Base-by-base conservation (phyloP, 1,140 invertebrate species). In the Drosophila sucinea region DNA sequence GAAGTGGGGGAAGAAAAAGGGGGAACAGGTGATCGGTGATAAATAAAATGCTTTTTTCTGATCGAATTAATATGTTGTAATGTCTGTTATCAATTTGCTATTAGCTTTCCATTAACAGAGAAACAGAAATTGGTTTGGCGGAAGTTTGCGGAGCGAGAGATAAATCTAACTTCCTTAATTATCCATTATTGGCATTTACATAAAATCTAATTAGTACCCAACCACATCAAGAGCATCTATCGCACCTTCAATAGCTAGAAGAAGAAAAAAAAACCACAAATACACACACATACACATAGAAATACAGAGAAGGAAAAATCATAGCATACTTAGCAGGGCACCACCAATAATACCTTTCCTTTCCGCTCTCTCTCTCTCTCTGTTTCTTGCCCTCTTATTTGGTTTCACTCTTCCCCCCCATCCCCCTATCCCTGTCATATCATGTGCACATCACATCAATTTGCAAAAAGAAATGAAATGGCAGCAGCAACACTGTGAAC, bases 381-480 rank as follows among this genome's bases (percentile, higher is more conserved):
- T 33, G 2, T 17, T 29, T 32, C 29, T 47, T 5, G 35, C 3
- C 41, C 5, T 17, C 23, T 23, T 23, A 17, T 60, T 23, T 33
- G 29, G 4, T n/a, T 33, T 17, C 30, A 10, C 8, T 35, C 5
- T 2, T n/a, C 35, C 17, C 27, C 25, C 38, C 11, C 10, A 5
- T 29, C 1, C 23, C 32, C 38, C 10, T 33, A 17, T 17, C 11
- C 61, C 41, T 77, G 72, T 76, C 77, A 79, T 77, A 77, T 79
- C 77, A 79, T 79, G 77, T 79, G 70, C 77, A 73, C 77, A 77
- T 77, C 77, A 73, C 74, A 79, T 77, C 77, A 79, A 79, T 77
- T 79, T 79, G 77, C 74, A 60, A 63, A 72, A 76, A 73, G 65
- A 76, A 73, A 79, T 73, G 74, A 73, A 79, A 77, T 79, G 77